A percentile compares a stretch with the other conserved stretches of the same genome.
phyloP scores from a whole-genome alignment of 2,797 vertebrate species.

The Glyptemys insculpta region DNA sequence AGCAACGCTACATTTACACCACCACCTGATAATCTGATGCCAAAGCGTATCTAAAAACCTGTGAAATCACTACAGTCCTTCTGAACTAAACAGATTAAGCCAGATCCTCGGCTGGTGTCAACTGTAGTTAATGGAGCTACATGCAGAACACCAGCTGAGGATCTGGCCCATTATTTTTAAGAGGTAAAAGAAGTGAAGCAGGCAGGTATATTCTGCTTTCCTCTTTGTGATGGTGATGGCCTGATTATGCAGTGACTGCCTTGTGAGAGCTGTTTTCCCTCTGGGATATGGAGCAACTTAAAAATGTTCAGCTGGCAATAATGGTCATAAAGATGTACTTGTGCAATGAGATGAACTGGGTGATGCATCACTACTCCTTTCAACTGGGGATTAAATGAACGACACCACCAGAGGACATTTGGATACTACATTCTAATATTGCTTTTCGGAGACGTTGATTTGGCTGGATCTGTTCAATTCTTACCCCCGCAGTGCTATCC shows the following conservation, averaged over 20 bases:
- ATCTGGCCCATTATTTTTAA: accelerated
- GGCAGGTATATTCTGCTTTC: accelerated
- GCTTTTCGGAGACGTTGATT: neutral
- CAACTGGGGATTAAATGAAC: neutral
- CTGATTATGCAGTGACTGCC: neutral
- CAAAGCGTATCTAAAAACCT: neutral
- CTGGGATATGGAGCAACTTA: neutral
- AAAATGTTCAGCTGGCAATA: neutral
- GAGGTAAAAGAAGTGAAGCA: neutral
- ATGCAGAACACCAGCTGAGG: neutral
- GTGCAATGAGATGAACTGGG: neutral
- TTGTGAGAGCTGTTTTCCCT: accelerated
- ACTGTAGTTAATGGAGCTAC: neutral
- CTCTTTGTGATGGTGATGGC: accelerated
- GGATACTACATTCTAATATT: neutral
- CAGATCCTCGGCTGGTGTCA: neutral
- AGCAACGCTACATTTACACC: neutral
- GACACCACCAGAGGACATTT: neutral
- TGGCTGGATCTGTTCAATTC: neutral
- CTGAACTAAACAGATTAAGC: neutral
- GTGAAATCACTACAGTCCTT: neutral
- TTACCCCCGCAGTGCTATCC: neutral
- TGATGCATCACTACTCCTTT: neutral
- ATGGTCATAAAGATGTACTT: neutral
- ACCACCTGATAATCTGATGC: neutral